Conservation (phyloP, 2,888 invertebrate species). For the Palloptera scutellata region DNA sequence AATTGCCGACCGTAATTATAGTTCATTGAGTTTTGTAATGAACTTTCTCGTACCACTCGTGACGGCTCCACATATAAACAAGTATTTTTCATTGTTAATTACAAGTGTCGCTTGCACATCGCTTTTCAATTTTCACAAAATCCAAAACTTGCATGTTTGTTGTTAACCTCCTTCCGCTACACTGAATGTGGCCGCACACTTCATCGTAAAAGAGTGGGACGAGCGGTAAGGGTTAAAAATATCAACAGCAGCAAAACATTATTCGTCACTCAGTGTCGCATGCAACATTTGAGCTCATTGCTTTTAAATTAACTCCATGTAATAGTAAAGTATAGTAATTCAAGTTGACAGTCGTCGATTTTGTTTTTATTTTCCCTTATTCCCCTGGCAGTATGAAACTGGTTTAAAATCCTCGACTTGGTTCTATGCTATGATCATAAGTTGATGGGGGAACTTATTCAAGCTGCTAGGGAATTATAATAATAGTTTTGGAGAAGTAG, state of each 20-base stretch:
- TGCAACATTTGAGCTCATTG: constrained; percentile 41
- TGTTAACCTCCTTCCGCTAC: background rate
- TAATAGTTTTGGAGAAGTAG: too few species aligned
- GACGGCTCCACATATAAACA: background rate
- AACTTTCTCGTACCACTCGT: too few species aligned
- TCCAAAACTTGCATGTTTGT: constrained; percentile 1
- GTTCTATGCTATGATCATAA: too few species aligned
- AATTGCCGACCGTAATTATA: too few species aligned
- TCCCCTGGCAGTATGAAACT: too few species aligned
- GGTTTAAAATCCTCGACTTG: too few species aligned
- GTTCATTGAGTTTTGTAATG: too few species aligned
- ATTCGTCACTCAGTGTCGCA: constrained; percentile 40
- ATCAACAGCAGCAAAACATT: background rate
- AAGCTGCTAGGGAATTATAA: too few species aligned
- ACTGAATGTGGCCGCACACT: background rate
- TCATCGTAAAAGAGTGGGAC: background rate
- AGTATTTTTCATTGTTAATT: constrained; percentile 14
- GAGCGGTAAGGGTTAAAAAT: background rate
- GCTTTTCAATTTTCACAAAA: constrained; percentile 19
- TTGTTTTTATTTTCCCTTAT: background rate
- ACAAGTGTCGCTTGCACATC: constrained; percentile 10
- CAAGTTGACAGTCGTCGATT: constrained; percentile 21
- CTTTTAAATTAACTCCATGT: constrained; percentile 40
- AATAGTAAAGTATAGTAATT: constrained; percentile 22
- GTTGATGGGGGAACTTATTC: too few species aligned